These are phyloP conservation scores for Yoshiicerus persimilis DNA, from an alignment of 1,140 invertebrate genomes.

Conservation along the genomic window DNA sequence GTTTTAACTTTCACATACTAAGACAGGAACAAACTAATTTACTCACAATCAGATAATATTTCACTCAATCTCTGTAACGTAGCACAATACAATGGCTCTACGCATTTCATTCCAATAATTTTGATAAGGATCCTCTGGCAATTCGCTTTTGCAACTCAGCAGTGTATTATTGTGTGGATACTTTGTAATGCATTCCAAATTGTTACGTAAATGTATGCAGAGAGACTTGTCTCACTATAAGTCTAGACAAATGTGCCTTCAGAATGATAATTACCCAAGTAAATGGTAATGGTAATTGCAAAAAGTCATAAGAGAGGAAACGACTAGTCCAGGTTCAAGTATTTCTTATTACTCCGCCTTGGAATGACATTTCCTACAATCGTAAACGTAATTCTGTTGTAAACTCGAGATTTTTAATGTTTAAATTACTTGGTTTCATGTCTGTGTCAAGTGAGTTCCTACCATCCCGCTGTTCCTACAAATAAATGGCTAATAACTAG, in stretches of 20 bases:
- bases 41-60: neutral
- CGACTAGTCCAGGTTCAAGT: neutral
- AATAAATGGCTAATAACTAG: neutral
- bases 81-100: neutral
- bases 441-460: neutral
- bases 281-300: neutral
- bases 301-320: neutral
- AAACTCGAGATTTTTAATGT: neutral
- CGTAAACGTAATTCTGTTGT: neutral
- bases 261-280: neutral
- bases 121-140: neutral
- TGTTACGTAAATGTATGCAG: neutral
- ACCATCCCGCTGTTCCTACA: neutral
- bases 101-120: neutral
- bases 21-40: neutral
- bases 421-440: neutral
- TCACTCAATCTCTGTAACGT: neutral
- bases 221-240: neutral
- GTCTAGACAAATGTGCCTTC: neutral
- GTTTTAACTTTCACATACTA: neutral
- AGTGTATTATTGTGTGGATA: neutral
- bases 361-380: slow-evolving; percentile 9
- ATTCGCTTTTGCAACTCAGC: neutral
- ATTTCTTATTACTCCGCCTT: neutral
- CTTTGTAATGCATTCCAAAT: neutral